phyloP scores from a whole-genome alignment of 2,888 invertebrate species.

The Agriopis leucophaearia region DNA sequence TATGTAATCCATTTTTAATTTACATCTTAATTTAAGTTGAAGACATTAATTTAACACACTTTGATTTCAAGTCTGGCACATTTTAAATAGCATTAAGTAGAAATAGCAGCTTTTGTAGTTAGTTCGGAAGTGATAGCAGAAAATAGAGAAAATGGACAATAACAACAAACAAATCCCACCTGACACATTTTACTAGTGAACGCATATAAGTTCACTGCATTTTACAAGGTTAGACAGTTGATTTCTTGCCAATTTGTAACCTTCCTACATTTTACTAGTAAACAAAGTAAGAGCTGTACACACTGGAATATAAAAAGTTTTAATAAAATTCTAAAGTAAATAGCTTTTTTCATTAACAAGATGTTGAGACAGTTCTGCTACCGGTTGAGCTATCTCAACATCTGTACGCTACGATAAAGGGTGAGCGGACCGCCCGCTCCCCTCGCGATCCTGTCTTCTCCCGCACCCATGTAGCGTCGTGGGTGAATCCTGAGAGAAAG shows the following conservation, averaged over 20 bases:
- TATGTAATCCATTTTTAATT: slow-evolving; percentile 1
- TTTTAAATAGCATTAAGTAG: slow-evolving; percentile 41
- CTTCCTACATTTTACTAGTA: slow-evolving; percentile 41
- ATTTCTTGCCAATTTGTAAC: slow-evolving; percentile 46
- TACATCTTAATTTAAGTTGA: slow-evolving; percentile 11
- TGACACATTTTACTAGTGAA: too few species aligned
- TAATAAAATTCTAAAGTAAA: slow-evolving; percentile 61
- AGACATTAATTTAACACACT: slow-evolving; percentile 17
- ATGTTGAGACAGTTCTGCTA: not conserved
- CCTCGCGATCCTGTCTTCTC: too few species aligned
- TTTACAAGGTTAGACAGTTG: slow-evolving; percentile 29
- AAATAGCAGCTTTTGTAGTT: slow-evolving; percentile 42
- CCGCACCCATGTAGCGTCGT: too few species aligned
- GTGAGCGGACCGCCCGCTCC: too few species aligned
- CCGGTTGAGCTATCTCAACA: too few species aligned
- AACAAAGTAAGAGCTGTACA: slow-evolving; percentile 50
- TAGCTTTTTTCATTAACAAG: slow-evolving; percentile 27
- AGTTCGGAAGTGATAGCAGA: slow-evolving; percentile 29
- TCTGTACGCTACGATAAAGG: too few species aligned
- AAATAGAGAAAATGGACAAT: slow-evolving; percentile 39
- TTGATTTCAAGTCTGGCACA: slow-evolving; percentile 34
- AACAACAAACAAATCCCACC: slow-evolving; percentile 40
- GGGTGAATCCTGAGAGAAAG: too few species aligned
- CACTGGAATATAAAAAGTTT: slow-evolving; percentile 63
- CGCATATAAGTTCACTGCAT: too few species aligned